These are phyloP conservation scores for Masnerella sp. DNA, from an alignment of 2,888 invertebrate genomes.

Conservation along the genomic window DNA sequence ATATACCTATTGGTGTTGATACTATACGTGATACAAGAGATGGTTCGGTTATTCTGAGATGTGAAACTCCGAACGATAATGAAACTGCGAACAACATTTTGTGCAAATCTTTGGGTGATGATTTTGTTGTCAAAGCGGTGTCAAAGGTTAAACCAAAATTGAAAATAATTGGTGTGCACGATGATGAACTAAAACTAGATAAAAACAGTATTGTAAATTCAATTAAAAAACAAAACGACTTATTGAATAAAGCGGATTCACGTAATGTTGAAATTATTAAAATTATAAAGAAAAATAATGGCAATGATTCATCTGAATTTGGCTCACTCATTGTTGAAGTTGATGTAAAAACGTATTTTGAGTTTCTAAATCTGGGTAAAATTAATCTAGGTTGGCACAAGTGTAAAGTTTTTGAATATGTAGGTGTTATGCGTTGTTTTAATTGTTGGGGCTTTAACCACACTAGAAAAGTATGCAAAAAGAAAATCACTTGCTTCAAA, in stretches of 20 bases:
- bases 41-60: slow-evolving; percentile 3
- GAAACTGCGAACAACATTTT: neutral
- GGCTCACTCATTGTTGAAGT: neutral
- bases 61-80: neutral
- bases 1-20: slow-evolving; percentile 7
- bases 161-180: slow-evolving; percentile 12
- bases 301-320: neutral
- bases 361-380: neutral
- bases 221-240: slow-evolving; percentile 9
- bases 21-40: neutral
- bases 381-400: slow-evolving; percentile 12
- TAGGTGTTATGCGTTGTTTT: neutral
- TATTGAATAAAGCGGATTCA: neutral
- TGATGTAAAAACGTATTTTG: neutral
- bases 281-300: neutral
- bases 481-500: neutral
- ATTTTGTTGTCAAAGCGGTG: slow-evolving; percentile 2
- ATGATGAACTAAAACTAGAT: slow-evolving; percentile 2
- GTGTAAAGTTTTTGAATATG: slow-evolving; percentile 1
- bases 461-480: neutral
- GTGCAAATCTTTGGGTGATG: neutral
- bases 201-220: slow-evolving; percentile 8
- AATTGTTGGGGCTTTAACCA: slow-evolving; percentile 17
- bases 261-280: neutral
- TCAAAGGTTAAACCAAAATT: slow-evolving; percentile 1